Evolutionary conservation across 2,113 vertebrate species (phyloP).

Genomic region (Mus pahari): DNA sequence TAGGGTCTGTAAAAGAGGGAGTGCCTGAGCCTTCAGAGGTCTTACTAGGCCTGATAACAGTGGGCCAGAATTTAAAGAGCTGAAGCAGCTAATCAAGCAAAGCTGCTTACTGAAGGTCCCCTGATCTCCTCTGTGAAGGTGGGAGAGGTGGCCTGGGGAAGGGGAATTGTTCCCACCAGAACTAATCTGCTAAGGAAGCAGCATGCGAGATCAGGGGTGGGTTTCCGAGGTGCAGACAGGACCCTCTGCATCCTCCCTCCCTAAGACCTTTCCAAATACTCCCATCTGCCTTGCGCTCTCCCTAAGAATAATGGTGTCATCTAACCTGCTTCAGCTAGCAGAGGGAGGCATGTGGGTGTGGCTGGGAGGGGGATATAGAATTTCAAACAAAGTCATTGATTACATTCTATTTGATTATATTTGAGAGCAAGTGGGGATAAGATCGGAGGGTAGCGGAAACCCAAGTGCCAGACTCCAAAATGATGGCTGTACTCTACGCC

Average conservation of each 20-base stretch:
- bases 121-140: constrained; percentile 72
- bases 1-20: background rate
- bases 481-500: no score
- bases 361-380: background rate
- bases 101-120: constrained; percentile 72
- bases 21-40: background rate
- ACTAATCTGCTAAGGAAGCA: constrained; percentile 77
- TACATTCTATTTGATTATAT: background rate
- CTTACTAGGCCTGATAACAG: constrained; percentile 62
- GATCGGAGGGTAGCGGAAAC: background rate
- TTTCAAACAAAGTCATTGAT: constrained; percentile 24
- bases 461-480: background rate
- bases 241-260: background rate
- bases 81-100: constrained; percentile 76
- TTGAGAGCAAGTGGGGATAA: background rate
- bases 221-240: constrained; percentile 37
- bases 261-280: constrained; percentile 30
- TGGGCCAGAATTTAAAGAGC: constrained; percentile 68
- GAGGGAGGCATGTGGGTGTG: background rate
- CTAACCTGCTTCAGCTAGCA: background rate
- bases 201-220: constrained; percentile 39
- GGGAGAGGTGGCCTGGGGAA: constrained; percentile 64
- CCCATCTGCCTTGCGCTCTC: constrained; percentile 17
- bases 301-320: constrained; percentile 27
- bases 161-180: constrained; percentile 64